Evolutionary conservation across 2,113 vertebrate genomes (phyloP), one percentile per base, ranked within the genome.

Genomic region (Oncorhynchus masou): DNA sequence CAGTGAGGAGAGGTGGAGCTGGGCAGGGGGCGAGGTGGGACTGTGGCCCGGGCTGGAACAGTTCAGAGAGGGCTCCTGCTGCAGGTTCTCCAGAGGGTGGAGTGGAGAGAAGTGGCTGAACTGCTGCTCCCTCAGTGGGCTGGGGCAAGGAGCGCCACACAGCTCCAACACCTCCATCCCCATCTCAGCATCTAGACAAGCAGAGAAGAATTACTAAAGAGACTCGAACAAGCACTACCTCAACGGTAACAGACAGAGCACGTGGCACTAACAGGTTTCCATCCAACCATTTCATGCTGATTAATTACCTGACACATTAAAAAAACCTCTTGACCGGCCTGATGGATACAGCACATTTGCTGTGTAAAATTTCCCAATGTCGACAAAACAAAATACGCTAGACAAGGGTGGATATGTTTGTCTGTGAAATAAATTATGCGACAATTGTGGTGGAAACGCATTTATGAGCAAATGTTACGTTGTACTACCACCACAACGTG

Each of bases 161-260:
- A 86, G 73, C 70, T 91, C 88, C 39, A 81, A 85, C 77, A 88
- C 82, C 57, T 79, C 84, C 83, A 80, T 80, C 79, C 83, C 77
- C 83, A 85, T 81, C 85, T 90, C 88, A 22, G 74, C 86, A 74
- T 85, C 92, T 93, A 82, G 16, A 82, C n/a, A 79, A 25, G 79
- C 3, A 60, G 0, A 45, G 1, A 49, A 51, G 12, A 34, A n/a
- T 49, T 22, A 48, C 20, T 48, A 9, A 11, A 45, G 39, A 67
- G 15, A 29, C 59, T 54, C 4, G 60, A 64, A 67, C 39, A 67
- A 19, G 9, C 64, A 66, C 15, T 54, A 54, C 12, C 12, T 54
- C 49, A 54, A 54, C 9, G 39, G 39, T 54, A 54, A 54, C 49
- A 15, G 15, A 13, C 49, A 51, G 15, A 51, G 15, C 15, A 19